phyloP scores from a whole-genome alignment of 2,113 vertebrate genomes.

The Urocynchramus pylzowi region DNA sequence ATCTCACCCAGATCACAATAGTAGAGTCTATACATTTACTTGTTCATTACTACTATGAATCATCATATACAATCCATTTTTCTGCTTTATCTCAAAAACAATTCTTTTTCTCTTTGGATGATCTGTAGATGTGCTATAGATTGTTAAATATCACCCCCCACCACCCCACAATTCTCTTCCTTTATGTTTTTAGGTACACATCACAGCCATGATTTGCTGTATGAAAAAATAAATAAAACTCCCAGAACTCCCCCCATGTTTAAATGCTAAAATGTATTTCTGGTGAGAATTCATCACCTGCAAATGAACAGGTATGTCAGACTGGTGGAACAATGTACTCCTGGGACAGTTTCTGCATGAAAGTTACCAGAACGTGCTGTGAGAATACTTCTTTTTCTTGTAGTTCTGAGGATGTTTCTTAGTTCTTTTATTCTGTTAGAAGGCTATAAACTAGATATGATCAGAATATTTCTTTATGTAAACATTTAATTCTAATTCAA shows the following conservation, averaged over 20 bases:
- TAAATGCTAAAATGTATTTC: background rate
- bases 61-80: background rate
- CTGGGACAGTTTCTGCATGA: background rate
- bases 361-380: background rate
- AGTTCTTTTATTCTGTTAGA: background rate
- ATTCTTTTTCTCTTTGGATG: background rate
- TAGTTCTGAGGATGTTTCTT: background rate
- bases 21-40: background rate
- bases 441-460: background rate
- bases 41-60: background rate
- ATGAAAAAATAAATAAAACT: background rate
- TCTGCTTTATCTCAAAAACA: background rate
- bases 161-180: background rate
- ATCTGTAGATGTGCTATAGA: background rate
- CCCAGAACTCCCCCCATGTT: background rate
- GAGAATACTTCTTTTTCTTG: background rate
- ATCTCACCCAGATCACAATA: background rate
- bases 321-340: background rate
- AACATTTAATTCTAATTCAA: background rate
- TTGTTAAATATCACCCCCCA: background rate
- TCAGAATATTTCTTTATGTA: background rate
- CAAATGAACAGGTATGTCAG: background rate
- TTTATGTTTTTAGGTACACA: background rate
- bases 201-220: background rate
- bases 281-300: background rate